Base-by-base conservation (phyloP, 2,113 vertebrate species). In the Hirundichthys speculiger region DNA sequence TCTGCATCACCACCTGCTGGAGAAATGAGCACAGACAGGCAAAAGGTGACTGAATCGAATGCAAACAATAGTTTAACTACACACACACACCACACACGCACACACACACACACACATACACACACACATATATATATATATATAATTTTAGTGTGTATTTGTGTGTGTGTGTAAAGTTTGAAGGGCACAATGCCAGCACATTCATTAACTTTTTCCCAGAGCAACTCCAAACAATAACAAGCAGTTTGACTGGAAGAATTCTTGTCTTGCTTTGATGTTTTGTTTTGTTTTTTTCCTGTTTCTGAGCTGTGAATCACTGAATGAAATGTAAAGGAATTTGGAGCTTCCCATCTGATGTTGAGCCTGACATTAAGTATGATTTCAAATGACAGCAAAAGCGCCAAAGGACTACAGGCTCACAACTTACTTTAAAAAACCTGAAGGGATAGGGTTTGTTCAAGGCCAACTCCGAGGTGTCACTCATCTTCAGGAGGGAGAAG, bases 391-490 rank as follows among this genome's bases (percentile, higher is more conserved):
- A 73, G 84, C 83, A 87, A 82, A 77, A 78, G 79, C 74, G 71
- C 47, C 30, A 69, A 68, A 79, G 73, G 70, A 71, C 77, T 74
- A 68, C 69, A 78, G 84, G 73, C 65, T 84, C 13, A 22, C 63
- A 63, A 79, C 57, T 82, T 78, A 75, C 75, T 88, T 69, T 77
- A 73, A 69, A 41, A 59, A 61, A 80, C 80, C 61, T 81, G 75
- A 79, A 88, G 84, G 80, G 82, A 86, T 75, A 42, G 78, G 84
- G 83, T 86, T 82, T 86, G 74, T 63, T 83, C 74, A 85, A 85
- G 84, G 78, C 72, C 69, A 85, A 71, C 80, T 90, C 85, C 86
- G 82, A 90, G 84, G 83, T 90, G 83, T 82, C 85, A 84, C 55
- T 87, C 83, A 83, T 84, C 83, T 86, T 69, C 67, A 73, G 51